Evolutionary conservation across 2,888 invertebrate genomes (phyloP), one percentile per base, ranked within the genome.

Genomic region (Spisula solida): DNA sequence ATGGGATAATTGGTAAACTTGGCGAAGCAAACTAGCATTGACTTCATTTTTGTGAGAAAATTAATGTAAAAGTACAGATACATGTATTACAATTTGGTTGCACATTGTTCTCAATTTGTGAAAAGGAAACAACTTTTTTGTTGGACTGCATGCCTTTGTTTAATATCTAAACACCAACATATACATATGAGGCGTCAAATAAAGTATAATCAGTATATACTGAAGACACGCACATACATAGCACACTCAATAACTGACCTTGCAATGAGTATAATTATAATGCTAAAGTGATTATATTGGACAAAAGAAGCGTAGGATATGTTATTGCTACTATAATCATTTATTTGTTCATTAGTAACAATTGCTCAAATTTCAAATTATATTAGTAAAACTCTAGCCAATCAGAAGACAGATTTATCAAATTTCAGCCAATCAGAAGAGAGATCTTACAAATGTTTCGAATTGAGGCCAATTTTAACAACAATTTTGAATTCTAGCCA

Each of bases 131-230:
- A 20, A 66, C 47, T 70, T 66, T n/a, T 47, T 70, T 56, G 14
- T 10, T 12, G 47, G 56, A 56, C 20, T 41, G 85, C 85, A 85
- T 85, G 79, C 85, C 85, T 79, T 85, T 78, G 55, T 78, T 80
- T 56, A 79, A 84, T 79, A 55, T 75, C 85, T 85, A 85, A 85
- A 85, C 85, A 85, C 85, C 85, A 85, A 85, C 85, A 85, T 85
- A 41, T 85, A 75, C 29, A 83, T 75, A 75, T 75, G 12, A 47
- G 83, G 51, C 83, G 16, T 75, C 75, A 29, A 75, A 75, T 75
- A 75, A 75, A 75, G 31, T 75, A 31, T 75, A 75, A 0, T 25
- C n/a, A 25, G 18, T 75, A 31, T 70, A 70, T 70, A 66, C 66
- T 31, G 29, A 70, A 75, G 25, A 75, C n/a, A 75, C 75, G n/a